Percentiles rank a stretch among this genome's conserved stretches.
These are phyloP conservation scores for Neuroscelio doddi DNA, from an alignment of 2,888 invertebrate genomes.

Conservation along the genomic window DNA sequence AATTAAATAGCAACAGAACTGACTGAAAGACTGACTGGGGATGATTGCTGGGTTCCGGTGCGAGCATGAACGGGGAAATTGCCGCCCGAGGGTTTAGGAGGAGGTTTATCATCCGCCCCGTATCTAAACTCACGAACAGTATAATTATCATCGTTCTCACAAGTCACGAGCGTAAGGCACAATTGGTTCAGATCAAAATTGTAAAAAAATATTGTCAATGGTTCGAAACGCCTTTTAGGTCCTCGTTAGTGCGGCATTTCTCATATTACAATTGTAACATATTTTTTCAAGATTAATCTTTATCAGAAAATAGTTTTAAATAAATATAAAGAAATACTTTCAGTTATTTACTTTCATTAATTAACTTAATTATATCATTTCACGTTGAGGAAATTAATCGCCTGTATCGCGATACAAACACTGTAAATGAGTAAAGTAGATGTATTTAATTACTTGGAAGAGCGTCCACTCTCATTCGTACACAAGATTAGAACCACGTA, in stretches of 20 bases:
- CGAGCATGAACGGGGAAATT: constrained; percentile 68
- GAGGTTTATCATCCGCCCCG: constrained; percentile 64
- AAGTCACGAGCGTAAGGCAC: constrained; percentile 57
- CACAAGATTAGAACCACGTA: constrained; percentile 62
- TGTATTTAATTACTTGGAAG: constrained; percentile 33
- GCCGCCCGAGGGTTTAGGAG: constrained; percentile 66
- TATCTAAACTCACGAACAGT: constrained; percentile 67
- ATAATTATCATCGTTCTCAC: constrained; percentile 70
- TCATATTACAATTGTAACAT: no score
- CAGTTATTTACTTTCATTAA: no score
- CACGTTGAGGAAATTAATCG: no score
- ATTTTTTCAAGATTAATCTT: no score
- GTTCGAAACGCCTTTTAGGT: constrained; percentile 33
- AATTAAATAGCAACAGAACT: constrained; percentile 72
- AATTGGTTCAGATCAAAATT: constrained; percentile 41
- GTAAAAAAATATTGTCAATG: constrained; percentile 41
- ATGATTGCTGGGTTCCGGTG: constrained; percentile 72
- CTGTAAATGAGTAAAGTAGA: constrained; percentile 13
- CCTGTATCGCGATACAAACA: not conserved
- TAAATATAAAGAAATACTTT: no score
- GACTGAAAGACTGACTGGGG: constrained; percentile 72
- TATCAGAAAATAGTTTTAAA: no score
- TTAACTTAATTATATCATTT: no score
- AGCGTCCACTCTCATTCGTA: constrained; percentile 50
- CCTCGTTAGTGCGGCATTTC: constrained; percentile 29